phyloP scores from a whole-genome alignment of 2,797 vertebrate species.

The Onychomys leucogaster region DNA sequence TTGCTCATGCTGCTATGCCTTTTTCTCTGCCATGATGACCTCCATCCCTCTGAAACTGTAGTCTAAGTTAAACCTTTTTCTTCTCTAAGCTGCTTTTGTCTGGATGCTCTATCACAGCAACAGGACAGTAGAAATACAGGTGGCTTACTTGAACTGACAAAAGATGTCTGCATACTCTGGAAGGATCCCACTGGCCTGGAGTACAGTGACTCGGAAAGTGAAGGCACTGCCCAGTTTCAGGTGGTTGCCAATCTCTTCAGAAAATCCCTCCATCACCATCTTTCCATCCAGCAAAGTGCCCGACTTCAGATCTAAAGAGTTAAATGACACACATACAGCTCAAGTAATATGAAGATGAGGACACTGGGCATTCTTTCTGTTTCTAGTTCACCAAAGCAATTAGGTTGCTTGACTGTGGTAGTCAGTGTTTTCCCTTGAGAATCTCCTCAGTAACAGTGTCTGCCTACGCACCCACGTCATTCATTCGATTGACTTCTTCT shows the following conservation, averaged over 20 bases:
- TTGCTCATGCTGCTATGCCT: background rate
- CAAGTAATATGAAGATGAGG: background rate
- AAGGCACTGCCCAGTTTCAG: constrained; percentile 97
- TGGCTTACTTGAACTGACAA: constrained; percentile 99
- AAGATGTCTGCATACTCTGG: constrained; percentile 98
- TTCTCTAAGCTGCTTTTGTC: background rate
- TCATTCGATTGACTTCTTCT: constrained; percentile 96
- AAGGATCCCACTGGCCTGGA: constrained; percentile 95
- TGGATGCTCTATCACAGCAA: background rate
- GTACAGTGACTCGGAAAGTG: constrained; percentile 97
- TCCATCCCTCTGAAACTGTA: background rate
- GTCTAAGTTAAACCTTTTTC: background rate
- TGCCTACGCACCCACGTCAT: constrained; percentile 92
- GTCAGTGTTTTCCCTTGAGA: background rate
- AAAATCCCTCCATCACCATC: constrained; percentile 90
- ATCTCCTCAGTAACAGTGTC: rapidly evolving
- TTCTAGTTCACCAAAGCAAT: background rate
- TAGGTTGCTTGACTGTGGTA: background rate
- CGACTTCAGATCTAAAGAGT: constrained; percentile 93
- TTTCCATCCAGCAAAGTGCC: constrained; percentile 91
- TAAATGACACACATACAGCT: background rate
- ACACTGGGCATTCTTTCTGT: background rate
- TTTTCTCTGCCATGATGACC: background rate
- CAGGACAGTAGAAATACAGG: background rate
- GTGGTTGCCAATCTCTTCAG: constrained; percentile 91